These are phyloP conservation scores for Galeopterus variegatus DNA, from an alignment of 2,113 vertebrate species.

Conservation along the genomic window DNA sequence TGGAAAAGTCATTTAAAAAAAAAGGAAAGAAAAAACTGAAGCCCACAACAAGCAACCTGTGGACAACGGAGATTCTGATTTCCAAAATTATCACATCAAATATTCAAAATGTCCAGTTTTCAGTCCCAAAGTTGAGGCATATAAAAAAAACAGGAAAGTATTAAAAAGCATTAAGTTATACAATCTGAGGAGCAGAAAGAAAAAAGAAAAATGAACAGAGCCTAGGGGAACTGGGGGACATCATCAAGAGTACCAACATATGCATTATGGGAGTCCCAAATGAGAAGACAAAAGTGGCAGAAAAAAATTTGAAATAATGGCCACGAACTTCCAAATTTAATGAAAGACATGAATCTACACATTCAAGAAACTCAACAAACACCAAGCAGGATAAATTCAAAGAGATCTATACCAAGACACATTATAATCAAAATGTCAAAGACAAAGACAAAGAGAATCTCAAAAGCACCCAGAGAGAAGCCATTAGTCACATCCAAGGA, in stretches of 20 bases:
- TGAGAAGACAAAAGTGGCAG: neutral
- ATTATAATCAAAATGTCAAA: neutral
- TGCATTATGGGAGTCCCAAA: neutral
- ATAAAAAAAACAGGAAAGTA: neutral
- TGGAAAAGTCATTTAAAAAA: neutral
- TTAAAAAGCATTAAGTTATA: neutral
- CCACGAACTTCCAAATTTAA: neutral
- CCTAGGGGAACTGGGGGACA: neutral
- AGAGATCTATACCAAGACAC: neutral
- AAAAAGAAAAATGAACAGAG: neutral
- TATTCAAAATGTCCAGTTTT: neutral
- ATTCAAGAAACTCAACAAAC: neutral
- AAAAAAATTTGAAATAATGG: neutral
- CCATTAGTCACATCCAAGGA: too few species aligned
- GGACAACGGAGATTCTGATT: neutral
- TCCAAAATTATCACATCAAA: neutral
- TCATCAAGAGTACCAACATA: neutral
- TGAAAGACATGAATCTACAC: neutral
- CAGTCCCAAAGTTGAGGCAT: neutral
- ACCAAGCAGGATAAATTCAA: neutral
- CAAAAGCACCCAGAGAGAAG: neutral
- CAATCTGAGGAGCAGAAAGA: neutral
- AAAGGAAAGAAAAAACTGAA: neutral
- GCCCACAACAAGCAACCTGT: neutral
- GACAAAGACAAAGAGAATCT: neutral